phyloP scores from a whole-genome alignment of 2,113 vertebrate genomes.

The Catagonus wagneri region DNA sequence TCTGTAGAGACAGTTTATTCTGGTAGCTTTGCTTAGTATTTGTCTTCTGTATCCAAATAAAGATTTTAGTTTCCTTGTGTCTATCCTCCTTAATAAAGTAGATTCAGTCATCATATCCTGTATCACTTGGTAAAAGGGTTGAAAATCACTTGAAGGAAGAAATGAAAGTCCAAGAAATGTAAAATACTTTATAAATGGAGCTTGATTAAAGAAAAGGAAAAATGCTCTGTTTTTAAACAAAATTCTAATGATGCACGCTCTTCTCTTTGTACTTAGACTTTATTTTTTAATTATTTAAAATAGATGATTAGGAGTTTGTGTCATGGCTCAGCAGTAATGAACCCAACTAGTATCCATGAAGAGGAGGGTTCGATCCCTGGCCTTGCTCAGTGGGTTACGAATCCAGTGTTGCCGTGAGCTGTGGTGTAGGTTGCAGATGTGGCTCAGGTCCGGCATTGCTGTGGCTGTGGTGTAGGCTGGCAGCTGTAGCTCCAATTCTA shows the following conservation, averaged over 20 bases:
- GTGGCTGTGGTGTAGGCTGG: too few species aligned
- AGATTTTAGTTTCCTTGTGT: not conserved
- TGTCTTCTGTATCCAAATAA: not conserved
- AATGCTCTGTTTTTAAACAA: not conserved
- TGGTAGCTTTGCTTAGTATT: constrained; percentile 11
- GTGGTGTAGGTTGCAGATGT: too few species aligned
- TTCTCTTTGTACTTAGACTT: constrained; percentile 6
- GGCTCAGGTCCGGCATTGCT: too few species aligned
- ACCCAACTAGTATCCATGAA: too few species aligned
- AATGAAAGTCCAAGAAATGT: constrained; percentile 31
- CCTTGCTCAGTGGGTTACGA: too few species aligned
- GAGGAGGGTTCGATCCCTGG: too few species aligned
- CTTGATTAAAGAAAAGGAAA: constrained; percentile 38
- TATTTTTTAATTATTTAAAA: constrained; percentile 6
- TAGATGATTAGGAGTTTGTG: not conserved
- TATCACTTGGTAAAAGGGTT: not conserved
- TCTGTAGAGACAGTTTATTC: constrained; percentile 47
- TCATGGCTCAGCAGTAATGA: too few species aligned
- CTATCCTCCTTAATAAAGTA: not conserved
- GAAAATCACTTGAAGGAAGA: not conserved
- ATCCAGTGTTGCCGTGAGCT: too few species aligned
- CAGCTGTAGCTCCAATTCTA: too few species aligned
- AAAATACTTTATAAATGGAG: not conserved
- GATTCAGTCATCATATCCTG: not conserved
- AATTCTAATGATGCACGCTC: not conserved